These are phyloP conservation scores for Corythaixoides concolor DNA, from an alignment of 2,113 vertebrate species.

Conservation along the genomic window DNA sequence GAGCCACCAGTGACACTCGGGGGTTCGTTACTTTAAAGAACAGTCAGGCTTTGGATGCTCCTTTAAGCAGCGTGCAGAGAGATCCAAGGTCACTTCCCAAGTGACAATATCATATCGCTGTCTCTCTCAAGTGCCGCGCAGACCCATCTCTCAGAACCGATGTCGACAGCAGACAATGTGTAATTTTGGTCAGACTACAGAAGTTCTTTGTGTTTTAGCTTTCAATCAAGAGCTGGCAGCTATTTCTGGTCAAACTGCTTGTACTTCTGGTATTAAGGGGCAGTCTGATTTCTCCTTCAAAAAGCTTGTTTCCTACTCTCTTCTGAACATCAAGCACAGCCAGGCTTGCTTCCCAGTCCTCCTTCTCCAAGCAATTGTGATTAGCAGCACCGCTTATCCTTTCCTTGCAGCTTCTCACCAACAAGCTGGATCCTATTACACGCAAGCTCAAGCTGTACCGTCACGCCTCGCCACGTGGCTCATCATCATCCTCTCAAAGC, in stretches of 20 bases:
- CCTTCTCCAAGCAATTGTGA: not conserved
- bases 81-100: not conserved
- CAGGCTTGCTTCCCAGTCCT: not conserved
- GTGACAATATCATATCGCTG: not conserved
- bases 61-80: not conserved
- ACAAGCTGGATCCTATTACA: not conserved
- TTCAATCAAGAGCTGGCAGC: conserved; percentile 17
- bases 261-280: not conserved
- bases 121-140: not conserved
- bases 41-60: not conserved
- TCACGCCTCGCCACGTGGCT: not conserved
- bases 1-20: fast-evolving
- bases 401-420: not conserved
- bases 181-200: conserved; percentile 12
- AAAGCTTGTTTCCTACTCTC: not conserved
- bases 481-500: not conserved
- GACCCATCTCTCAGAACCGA: not conserved
- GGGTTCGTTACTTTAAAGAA: not conserved
- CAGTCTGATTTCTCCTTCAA: not conserved
- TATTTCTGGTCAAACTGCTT: conserved; percentile 10
- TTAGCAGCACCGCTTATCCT: not conserved
- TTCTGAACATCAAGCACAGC: not conserved
- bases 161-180: not conserved
- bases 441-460: not conserved
- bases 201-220: conserved; percentile 23